Base-by-base conservation (phyloP, 1,140 invertebrate species). In the Oedothorax gibbosus region DNA sequence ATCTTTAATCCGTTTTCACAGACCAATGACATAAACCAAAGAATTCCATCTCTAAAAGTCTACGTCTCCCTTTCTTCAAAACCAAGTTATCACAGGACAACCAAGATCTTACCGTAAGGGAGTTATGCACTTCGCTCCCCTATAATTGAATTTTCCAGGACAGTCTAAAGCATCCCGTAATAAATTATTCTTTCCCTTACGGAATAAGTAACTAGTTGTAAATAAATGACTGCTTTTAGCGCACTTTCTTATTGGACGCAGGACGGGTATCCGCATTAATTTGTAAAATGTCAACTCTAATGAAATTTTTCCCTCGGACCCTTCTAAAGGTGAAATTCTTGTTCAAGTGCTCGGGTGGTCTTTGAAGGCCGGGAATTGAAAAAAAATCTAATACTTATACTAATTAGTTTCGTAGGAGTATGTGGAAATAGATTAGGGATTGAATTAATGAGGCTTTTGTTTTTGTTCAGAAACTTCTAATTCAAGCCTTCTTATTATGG, bases 161-260 rank as follows among this genome's bases (percentile, higher is more conserved):
- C 80, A 73, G 69, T 82, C 80, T 72, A 82, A 73, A 82, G 80
- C 80, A 82, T 68, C 68, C 65, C 10, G 69, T 64, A 82, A 82
- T 82, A 82, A 82, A 82, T 82, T 82, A 82, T 82, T 82, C 69
- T 56, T 69, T 35, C 35, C 57, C 69, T 35, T 57, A 73, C 69
- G 21, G 80, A 82, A 82, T 82, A 82, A 73, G 80, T 82, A 82
- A 82, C 80, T 82, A 82, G 68, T 73, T 82, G 80, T 49, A 82
- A 82, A 82, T 82, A 82, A 82, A 82, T 73, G 80, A 73, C 68
- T 82, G 80, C 80, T 82, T 82, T 82, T 82, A 82, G 80, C 68
- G 54, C 68, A 73, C 12, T 54, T 49, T 69, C 49, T 82, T 82
- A 82, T 73, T 82, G 80, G 35, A 21, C 68, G 54, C 69, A 57